A percentile compares a stretch with the other conserved stretches of the same genome.
Evolutionary conservation across 2,888 invertebrate genomes (phyloP).

Genomic region (Allygus modestus): DNA sequence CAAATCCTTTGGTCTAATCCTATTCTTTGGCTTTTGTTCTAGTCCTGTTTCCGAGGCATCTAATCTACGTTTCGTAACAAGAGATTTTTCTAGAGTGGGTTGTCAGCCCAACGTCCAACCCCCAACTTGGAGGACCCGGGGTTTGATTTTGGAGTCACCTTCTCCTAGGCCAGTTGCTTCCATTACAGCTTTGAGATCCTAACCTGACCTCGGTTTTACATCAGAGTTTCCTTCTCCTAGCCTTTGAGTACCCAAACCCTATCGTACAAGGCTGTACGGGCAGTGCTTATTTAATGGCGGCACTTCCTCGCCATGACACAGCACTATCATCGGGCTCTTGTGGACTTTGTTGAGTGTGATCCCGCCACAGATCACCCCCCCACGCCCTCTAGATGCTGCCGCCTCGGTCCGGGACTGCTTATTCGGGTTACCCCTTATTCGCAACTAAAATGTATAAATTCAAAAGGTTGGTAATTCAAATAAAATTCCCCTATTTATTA

Average conservation of each 20-base stretch:
- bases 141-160: conserved; percentile 42
- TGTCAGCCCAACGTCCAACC: conserved; percentile 57
- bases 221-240: too few relatives aligned
- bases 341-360: background rate
- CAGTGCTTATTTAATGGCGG: conserved; percentile 10
- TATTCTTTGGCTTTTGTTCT: background rate
- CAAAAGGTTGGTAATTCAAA: too few relatives aligned
- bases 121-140: conserved; percentile 60
- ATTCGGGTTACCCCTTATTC: conserved; percentile 18
- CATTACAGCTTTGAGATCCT: conserved; percentile 8
- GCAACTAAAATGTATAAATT: too few relatives aligned
- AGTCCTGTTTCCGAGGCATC: conserved; percentile 13
- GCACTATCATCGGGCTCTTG: background rate
- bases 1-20: background rate
- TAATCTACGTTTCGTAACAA: conserved; percentile 31
- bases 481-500: too few relatives aligned
- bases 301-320: conserved; percentile 14
- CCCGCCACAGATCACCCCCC: background rate
- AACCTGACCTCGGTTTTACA: background rate
- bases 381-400: conserved; percentile 8
- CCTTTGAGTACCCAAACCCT: conserved; percentile 9
- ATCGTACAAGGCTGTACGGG: conserved; percentile 11
- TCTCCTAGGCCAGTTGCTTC: conserved; percentile 35
- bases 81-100: conserved; percentile 21
- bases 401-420: conserved; percentile 18